Base-by-base conservation (phyloP, 2,113 vertebrate species). In the Thryonomys swinderianus region DNA sequence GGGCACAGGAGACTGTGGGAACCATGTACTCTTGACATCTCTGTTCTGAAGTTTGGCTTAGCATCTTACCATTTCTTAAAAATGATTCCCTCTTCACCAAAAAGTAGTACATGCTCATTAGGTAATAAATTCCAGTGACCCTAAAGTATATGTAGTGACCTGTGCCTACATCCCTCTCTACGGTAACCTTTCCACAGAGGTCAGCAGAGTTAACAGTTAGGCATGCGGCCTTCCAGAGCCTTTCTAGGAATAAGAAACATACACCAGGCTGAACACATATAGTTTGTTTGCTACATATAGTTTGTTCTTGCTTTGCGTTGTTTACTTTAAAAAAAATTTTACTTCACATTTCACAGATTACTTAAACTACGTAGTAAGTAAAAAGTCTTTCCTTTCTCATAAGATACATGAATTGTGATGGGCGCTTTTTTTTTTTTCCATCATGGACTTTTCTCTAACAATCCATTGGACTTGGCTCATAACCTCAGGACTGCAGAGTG, bases 1-100 rank as follows among this genome's bases (percentile, higher is more conserved):
- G 48, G 10, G 34, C 17, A 30, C 51, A 88, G 25, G 69, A 64
- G 48, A 14, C 25, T 8, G 40, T 27, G 37, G n/a, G 78, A 90
- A 32, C 67, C 62, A 20, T 1, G 2, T 0, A 1, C 66, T 64
- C 59, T n/a, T 64, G 78, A 45, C 23, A 71, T 88, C 66, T 92
- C 61, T 67, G 17, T n/a, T 96, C 37, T 82, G 45, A 85, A 51
- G 69, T 69, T 80, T 81, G 91, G 23, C 90, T 88, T 93, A 13
- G 34, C 80, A 20, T 91, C 45, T 81, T 12, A 32, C 27, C 30
- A 55, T 13, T 67, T 40, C 48, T 51, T 42, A 67, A 73, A 67
- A 48, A 71, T 34, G 45, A 67, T 84, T 78, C n/a, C n/a, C 42
- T 90, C 91, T 78, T 9, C 93, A 81, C 82, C 45, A 53, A 37